phyloP scores from a whole-genome alignment of 1,140 invertebrate genomes.

The Lerema accius region DNA sequence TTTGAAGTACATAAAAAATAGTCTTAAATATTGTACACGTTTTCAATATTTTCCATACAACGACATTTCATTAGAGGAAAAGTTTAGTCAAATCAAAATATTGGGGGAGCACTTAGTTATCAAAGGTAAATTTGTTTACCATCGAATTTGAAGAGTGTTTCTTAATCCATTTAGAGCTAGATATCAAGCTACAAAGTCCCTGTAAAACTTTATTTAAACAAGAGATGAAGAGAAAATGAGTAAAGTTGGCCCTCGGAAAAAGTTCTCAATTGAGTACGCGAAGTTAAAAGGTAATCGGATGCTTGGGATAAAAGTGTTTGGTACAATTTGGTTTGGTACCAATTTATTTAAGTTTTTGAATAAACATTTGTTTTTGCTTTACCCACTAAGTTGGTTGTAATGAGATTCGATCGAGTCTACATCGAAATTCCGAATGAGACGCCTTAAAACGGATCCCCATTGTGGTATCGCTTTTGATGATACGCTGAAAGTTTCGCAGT shows the following conservation, averaged over 20 bases:
- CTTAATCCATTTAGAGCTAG: slow-evolving; percentile 66
- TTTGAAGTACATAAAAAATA: too few relatives aligned
- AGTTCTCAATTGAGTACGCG: slow-evolving; percentile 58
- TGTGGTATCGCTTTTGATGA: slow-evolving; percentile 29
- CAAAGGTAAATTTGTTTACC: slow-evolving; percentile 49
- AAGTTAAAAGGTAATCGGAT: slow-evolving; percentile 66
- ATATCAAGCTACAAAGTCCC: slow-evolving; percentile 51
- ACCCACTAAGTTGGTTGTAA: slow-evolving; percentile 11
- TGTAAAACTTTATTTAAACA: slow-evolving; percentile 69
- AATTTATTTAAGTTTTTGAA: slow-evolving; percentile 27
- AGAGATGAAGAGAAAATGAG: slow-evolving; percentile 73
- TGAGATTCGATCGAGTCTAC: slow-evolving; percentile 3
- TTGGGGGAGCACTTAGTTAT: slow-evolving; percentile 2
- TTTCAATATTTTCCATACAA: too few relatives aligned
- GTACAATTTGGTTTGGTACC: slow-evolving; percentile 18
- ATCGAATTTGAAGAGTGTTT: slow-evolving; percentile 61
- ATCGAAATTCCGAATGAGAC: slow-evolving; percentile 13
- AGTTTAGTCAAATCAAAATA: background rate
- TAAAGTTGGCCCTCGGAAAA: slow-evolving; percentile 69
- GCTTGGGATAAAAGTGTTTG: slow-evolving; percentile 42
- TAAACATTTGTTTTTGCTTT: slow-evolving; percentile 18
- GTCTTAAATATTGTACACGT: too few relatives aligned
- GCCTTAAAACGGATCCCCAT: slow-evolving; percentile 32
- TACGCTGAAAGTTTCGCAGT: slow-evolving; percentile 33
- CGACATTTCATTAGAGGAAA: too few relatives aligned